Evolutionary conservation across 1,140 invertebrate genomes (phyloP), one percentile per base, ranked within the genome.

Genomic region (Drosophila kanapiae): DNA sequence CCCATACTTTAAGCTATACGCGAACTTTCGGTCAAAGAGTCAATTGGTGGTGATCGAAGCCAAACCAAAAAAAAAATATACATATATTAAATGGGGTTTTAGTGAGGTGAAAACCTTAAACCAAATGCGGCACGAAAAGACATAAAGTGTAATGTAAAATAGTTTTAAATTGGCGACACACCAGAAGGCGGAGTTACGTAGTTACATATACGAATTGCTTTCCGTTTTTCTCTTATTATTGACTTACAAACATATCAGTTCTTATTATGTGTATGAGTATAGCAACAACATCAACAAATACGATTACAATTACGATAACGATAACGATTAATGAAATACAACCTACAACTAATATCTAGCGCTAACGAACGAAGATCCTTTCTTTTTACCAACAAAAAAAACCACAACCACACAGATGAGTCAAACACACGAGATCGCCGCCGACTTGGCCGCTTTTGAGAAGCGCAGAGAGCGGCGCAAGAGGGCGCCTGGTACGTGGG

Each of bases 221-320:
- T 81, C 71, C 78, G 68, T 82, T 78, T 71, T 58, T 65, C 56
- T 81, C 62, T 78, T 80, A 80, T 83, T 82, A 81, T 76, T 78
- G 75, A 77, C 80, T 82, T 82, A 78, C 72, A 78, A 65, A 82
- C 75, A 87, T 87, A 87, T 87, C 68, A 75, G 69, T 82, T 85
- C 75, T 78, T 75, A 67, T 86, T 85, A 85, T 85, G 75, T 58
- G 82, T 84, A 83, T 78, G 74, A 78, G 75, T 69, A 82, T 59
- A 75, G 40, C 38, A 62, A 82, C 60, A 82, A 76, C 65, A 71
- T 49, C 42, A 77, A 78, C 53, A 78, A 75, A 69, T 62, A 65
- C 69, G 71, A 80, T 45, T 68, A 77, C 45, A 76, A 77, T 76
- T 77, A 78, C 63, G 57, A 78, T 78, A 69, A 77, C 14, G 69